Evolutionary conservation across 2,888 invertebrate genomes (phyloP).

Genomic region (Dicranocentrus wangi): DNA sequence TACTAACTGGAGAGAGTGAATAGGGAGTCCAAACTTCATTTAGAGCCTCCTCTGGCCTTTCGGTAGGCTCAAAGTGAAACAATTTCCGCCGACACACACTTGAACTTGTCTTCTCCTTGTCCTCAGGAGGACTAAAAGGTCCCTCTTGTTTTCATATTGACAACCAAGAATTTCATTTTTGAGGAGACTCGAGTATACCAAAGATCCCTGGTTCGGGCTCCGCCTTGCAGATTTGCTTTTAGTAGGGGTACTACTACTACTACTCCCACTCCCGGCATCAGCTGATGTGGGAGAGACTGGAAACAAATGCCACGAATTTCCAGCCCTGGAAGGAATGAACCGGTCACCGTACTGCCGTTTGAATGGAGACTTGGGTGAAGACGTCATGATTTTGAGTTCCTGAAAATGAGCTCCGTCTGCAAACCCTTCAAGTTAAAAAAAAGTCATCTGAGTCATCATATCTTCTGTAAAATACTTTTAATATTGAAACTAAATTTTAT

Average conservation of each 20-base stretch:
- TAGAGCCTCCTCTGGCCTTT: constrained; percentile 74
- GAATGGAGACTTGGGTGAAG: constrained; percentile 74
- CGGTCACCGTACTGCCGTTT: constrained; percentile 81
- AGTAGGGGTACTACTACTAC: no score
- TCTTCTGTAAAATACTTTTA: no score
- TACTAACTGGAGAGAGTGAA: constrained; percentile 94
- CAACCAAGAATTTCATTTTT: constrained; percentile 96
- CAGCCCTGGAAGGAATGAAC: constrained; percentile 91
- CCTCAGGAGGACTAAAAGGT: background rate
- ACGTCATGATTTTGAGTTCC: background rate
- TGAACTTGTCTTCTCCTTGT: background rate
- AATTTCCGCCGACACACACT: constrained; percentile 76
- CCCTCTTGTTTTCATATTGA: constrained; percentile 79
- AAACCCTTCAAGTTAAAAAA: no score
- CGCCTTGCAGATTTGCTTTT: no score
- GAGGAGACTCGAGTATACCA: constrained; percentile 91
- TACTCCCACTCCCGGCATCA: no score
- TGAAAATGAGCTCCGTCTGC: no score
- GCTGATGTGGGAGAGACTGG: constrained; percentile 73
- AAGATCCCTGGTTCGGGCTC: no score
- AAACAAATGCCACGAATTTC: constrained; percentile 92
- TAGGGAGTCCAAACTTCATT: constrained; percentile 85
- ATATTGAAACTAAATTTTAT: no score
- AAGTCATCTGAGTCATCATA: no score
- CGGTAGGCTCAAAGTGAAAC: constrained; percentile 78